phyloP scores from a whole-genome alignment of 2,113 vertebrate species.

The Meles meles region DNA sequence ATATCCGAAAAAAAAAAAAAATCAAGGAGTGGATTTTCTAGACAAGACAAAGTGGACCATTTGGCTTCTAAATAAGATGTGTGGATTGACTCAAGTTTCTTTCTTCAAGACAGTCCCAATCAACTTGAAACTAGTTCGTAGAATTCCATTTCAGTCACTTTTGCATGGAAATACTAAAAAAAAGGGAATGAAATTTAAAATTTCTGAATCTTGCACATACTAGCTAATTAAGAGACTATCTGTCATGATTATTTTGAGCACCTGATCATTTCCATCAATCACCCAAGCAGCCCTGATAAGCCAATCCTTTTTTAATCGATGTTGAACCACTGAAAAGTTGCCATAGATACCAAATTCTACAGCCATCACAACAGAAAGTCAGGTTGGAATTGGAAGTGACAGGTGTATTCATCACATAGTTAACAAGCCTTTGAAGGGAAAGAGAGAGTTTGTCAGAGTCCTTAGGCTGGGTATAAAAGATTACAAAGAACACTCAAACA shows the following conservation, averaged over 20 bases:
- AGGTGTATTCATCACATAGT: constrained; percentile 88
- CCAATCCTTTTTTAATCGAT: constrained; percentile 83
- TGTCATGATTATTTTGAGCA: constrained; percentile 79
- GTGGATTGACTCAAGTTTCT: background rate
- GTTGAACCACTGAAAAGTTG: constrained; percentile 85
- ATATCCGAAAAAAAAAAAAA: constrained; percentile 26
- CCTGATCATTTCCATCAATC: constrained; percentile 77
- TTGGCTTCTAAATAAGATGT: constrained; percentile 47
- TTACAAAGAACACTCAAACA: constrained; percentile 75
- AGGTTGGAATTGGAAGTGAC: constrained; percentile 86
- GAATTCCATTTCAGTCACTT: constrained; percentile 64
- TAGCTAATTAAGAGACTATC: constrained; percentile 69
- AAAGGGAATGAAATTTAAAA: constrained; percentile 58
- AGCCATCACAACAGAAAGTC: constrained; percentile 84
- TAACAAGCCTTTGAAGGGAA: constrained; percentile 86
- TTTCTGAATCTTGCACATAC: constrained; percentile 66
- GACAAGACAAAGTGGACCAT: constrained; percentile 6
- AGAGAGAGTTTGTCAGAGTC: constrained; percentile 79
- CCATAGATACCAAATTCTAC: constrained; percentile 84
- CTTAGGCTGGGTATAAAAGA: constrained; percentile 83
- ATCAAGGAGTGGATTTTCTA: constrained; percentile 39
- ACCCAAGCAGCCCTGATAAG: constrained; percentile 80
- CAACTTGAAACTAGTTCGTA: constrained; percentile 68
- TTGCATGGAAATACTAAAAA: constrained; percentile 62
- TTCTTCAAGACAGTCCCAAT: background rate